A percentile compares a stretch with the other conserved stretches of the same genome.
phyloP scores from a whole-genome alignment of 2,113 vertebrate species.

The Hirundichthys speculiger region DNA sequence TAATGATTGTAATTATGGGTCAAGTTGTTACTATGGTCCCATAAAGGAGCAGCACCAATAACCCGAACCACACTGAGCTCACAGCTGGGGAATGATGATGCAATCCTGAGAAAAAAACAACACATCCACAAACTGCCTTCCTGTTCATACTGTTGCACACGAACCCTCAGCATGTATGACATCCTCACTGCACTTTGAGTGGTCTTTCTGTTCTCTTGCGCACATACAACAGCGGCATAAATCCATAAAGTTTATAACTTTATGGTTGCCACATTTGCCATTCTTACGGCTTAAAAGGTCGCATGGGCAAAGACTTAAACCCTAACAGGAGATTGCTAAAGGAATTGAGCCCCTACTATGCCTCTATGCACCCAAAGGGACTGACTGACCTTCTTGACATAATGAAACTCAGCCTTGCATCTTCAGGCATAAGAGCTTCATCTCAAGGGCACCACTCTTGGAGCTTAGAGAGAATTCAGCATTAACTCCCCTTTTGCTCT shows the following conservation, averaged over 20 bases:
- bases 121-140: slow-evolving; percentile 58
- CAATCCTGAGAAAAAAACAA: slow-evolving; percentile 39
- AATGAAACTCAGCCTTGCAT: slow-evolving; percentile 27
- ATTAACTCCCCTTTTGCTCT: slow-evolving; percentile 50
- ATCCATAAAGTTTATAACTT: slow-evolving; percentile 24
- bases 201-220: slow-evolving; percentile 46
- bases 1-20: slow-evolving; percentile 50
- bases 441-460: slow-evolving; percentile 41
- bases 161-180: slow-evolving; percentile 49
- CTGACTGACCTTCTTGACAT: slow-evolving; percentile 40
- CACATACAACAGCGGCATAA: slow-evolving; percentile 43
- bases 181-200: slow-evolving; percentile 57
- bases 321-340: slow-evolving; percentile 43
- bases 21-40: slow-evolving; percentile 23
- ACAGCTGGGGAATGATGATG: slow-evolving; percentile 39
- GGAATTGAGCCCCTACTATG: slow-evolving; percentile 38
- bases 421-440: slow-evolving; percentile 39
- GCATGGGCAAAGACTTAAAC: slow-evolving; percentile 40
- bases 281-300: slow-evolving; percentile 32
- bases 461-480: slow-evolving; percentile 56
- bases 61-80: slow-evolving; percentile 35
- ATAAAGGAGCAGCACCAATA: slow-evolving; percentile 49
- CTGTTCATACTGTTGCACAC: slow-evolving; percentile 63
- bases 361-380: slow-evolving; percentile 61
- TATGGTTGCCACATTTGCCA: slow-evolving; percentile 22